Conservation (phyloP, 2,888 invertebrate species). For the Dicyrtomina minuta region DNA sequence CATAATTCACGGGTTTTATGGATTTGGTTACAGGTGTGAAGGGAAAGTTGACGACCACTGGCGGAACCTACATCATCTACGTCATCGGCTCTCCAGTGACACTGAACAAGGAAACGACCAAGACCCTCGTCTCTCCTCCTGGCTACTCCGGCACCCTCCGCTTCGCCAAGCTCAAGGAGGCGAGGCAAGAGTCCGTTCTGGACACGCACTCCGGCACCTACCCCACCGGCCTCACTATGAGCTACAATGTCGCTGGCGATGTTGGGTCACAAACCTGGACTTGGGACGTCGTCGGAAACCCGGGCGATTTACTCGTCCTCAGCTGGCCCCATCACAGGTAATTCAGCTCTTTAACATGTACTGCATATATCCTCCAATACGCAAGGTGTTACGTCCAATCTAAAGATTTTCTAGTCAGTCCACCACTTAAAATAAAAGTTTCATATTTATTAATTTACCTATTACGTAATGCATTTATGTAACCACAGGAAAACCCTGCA, state of each 20-base stretch:
- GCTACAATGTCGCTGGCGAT: slow-evolving; percentile 17
- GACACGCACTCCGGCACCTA: slow-evolving; percentile 8
- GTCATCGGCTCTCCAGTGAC: slow-evolving; percentile 3
- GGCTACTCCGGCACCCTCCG: slow-evolving; percentile 29
- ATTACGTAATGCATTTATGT: no score
- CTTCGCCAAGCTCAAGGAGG: slow-evolving; percentile 26
- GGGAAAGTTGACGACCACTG: slow-evolving; percentile 17
- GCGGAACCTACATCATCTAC: slow-evolving; percentile 30
- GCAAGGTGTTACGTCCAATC: no score
- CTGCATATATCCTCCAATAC: no score
- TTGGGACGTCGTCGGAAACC: slow-evolving; percentile 26
- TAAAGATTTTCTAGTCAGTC: no score
- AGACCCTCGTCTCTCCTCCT: slow-evolving; percentile 14
- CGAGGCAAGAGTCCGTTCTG: slow-evolving; percentile 28
- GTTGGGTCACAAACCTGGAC: slow-evolving; percentile 25
- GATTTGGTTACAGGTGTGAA: no score
- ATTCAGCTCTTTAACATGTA: no score
- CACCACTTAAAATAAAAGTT: no score
- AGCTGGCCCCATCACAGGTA: slow-evolving; percentile 35
- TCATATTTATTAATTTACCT: no score
- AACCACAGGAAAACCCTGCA: slow-evolving; percentile 19
- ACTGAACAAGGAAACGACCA: background rate
- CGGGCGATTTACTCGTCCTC: slow-evolving; percentile 21
- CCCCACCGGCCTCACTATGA: slow-evolving; percentile 22
- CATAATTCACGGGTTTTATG: no score